phyloP scores from a whole-genome alignment of 2,113 vertebrate species.

The Lynx canadensis region DNA sequence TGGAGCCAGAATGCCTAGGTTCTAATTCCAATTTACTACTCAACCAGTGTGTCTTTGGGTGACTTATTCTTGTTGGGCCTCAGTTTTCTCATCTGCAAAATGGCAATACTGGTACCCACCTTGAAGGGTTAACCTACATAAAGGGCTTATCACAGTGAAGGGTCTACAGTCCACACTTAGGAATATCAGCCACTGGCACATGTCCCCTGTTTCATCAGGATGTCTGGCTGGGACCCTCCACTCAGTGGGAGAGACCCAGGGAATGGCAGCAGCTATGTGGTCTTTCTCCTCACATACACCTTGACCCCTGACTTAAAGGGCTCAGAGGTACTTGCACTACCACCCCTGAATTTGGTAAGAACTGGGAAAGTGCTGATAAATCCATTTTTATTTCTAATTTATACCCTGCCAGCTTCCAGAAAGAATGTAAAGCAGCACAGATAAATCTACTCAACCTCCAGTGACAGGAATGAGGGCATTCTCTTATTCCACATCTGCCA shows the following conservation, averaged over 20 bases:
- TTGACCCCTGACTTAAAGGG: slow-evolving; percentile 6
- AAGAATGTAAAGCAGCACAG: slow-evolving; percentile 46
- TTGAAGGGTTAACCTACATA: neutral
- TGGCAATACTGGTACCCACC: neutral
- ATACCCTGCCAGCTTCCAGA: slow-evolving; percentile 64
- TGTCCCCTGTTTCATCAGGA: neutral
- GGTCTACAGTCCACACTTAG: neutral
- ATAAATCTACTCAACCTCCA: slow-evolving; percentile 61
- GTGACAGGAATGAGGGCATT: slow-evolving; percentile 32
- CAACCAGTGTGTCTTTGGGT: neutral
- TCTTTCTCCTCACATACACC: neutral
- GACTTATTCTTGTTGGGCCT: neutral
- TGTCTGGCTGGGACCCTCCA: neutral
- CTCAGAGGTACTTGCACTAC: neutral
- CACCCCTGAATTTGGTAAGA: slow-evolving; percentile 16
- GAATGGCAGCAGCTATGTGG: neutral
- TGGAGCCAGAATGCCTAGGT: neutral
- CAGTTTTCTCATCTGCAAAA: neutral
- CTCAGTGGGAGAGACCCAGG: neutral
- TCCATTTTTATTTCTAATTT: slow-evolving; percentile 69
- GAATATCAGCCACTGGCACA: neutral
- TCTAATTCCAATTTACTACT: neutral
- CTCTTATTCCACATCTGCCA: neutral
- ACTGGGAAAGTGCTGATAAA: slow-evolving; percentile 64
- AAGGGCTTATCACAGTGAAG: neutral